Evolutionary conservation across 2,888 invertebrate genomes (phyloP).

Genomic region (Athalia cordata): DNA sequence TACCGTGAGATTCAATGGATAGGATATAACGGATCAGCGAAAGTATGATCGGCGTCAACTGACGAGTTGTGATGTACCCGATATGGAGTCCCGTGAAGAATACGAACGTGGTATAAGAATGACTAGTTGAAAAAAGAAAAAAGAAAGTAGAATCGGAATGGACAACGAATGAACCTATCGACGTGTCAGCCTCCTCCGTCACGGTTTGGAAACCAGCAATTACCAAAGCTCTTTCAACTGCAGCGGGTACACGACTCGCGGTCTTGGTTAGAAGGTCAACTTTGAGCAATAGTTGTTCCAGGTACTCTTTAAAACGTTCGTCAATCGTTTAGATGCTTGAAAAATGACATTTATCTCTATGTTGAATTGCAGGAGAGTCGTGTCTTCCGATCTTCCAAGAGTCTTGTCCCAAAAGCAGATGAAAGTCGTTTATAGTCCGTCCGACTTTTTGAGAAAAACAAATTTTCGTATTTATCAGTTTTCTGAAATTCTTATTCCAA

Average conservation of each 20-base stretch:
- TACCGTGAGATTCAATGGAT: too few species aligned
- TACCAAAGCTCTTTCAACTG: conserved; percentile 19
- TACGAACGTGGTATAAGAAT: neutral
- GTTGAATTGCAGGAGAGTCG: too few species aligned
- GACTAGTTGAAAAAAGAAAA: neutral
- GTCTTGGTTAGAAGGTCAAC: neutral
- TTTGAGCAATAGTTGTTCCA: neutral
- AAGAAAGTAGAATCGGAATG: neutral
- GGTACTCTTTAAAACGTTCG: neutral
- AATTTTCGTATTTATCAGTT: too few species aligned
- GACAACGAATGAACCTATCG: conserved; percentile 53
- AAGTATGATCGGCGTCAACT: conserved; percentile 13
- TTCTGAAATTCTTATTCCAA: too few species aligned
- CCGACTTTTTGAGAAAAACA: too few species aligned
- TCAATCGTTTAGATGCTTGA: too few species aligned
- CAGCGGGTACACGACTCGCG: neutral
- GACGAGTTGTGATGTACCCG: conserved; percentile 31
- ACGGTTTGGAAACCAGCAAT: conserved; percentile 36
- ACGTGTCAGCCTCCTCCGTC: conserved; percentile 58
- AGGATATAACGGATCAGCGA: neutral
- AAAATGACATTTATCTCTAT: too few species aligned
- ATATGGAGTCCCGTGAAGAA: neutral
- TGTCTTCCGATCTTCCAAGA: too few species aligned
- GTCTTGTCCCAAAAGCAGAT: too few species aligned
- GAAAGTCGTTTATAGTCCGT: too few species aligned